Conservation (phyloP, 1,140 invertebrate genomes). For the Kradibia gibbosae region DNA sequence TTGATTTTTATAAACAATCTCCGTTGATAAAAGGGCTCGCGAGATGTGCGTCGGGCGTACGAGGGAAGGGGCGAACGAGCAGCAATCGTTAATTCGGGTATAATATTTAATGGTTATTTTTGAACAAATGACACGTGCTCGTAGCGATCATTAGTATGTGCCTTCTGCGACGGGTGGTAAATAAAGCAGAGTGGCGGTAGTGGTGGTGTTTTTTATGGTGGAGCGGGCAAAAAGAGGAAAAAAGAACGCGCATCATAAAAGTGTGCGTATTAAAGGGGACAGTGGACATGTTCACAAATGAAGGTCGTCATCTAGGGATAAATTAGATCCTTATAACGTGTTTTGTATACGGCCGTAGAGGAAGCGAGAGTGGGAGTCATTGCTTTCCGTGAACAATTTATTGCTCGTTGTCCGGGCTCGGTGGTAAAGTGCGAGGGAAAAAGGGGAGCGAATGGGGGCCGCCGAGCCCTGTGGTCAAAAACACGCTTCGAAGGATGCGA, state of each 20-base stretch:
- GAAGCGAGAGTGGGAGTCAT: neutral
- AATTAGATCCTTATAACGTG: neutral
- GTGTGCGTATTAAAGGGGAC: neutral
- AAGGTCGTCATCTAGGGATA: neutral
- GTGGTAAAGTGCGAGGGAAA: slow-evolving; percentile 8
- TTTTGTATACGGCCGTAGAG: neutral
- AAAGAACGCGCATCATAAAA: neutral
- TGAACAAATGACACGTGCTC: no score
- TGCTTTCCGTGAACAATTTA: slow-evolving; percentile 43
- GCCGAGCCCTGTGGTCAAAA: slow-evolving; percentile 9
- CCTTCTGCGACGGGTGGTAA: no score
- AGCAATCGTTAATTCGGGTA: no score
- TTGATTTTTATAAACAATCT: no score
- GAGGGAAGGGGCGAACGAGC: no score
- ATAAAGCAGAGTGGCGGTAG: no score
- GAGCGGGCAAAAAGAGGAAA: neutral
- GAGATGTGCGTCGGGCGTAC: no score
- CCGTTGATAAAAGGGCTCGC: no score
- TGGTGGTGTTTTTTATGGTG: no score
- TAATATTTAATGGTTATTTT: no score
- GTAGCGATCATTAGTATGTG: no score
- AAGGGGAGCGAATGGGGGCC: neutral
- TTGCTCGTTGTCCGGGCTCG: slow-evolving; percentile 35
- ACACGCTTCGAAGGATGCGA: neutral
- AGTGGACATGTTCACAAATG: neutral